A percentile compares a stretch with the other conserved stretches of the same genome.
phyloP scores from a whole-genome alignment of 2,113 vertebrate genomes.

The Raja brachyura region DNA sequence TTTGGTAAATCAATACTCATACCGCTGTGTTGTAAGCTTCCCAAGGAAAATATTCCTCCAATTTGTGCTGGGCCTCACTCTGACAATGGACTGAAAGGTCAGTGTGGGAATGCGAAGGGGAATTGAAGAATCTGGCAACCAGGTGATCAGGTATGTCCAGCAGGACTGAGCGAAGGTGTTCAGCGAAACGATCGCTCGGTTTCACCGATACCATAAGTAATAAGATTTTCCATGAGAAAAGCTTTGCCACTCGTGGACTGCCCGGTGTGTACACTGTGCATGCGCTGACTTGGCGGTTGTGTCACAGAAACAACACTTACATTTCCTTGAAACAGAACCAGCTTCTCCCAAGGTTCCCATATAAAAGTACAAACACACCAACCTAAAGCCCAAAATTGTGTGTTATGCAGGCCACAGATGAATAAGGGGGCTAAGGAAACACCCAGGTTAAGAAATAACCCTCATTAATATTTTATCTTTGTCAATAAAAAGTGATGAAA shows the following conservation, averaged over 20 bases:
- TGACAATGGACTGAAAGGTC: too few species aligned
- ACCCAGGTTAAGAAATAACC: neutral
- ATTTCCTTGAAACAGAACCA: neutral
- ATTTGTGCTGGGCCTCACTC: too few species aligned
- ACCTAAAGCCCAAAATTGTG: neutral
- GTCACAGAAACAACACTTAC: neutral
- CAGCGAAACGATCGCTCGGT: too few species aligned
- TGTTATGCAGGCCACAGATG: neutral
- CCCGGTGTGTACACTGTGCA: too few species aligned
- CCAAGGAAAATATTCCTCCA: too few species aligned
- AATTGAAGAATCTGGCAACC: too few species aligned
- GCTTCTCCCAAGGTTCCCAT: neutral
- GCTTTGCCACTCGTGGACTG: neutral
- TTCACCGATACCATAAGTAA: too few species aligned
- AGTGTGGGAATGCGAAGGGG: too few species aligned
- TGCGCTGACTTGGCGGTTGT: neutral
- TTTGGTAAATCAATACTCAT: too few species aligned
- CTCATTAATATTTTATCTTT: neutral
- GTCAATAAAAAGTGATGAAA: neutral
- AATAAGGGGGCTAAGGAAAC: neutral
- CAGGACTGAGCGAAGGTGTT: too few species aligned
- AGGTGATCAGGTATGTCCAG: too few species aligned
- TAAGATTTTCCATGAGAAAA: neutral
- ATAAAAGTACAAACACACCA: neutral
- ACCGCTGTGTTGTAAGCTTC: too few species aligned